phyloP scores from a whole-genome alignment of 2,888 invertebrate genomes.

The Amphipoea lucens region DNA sequence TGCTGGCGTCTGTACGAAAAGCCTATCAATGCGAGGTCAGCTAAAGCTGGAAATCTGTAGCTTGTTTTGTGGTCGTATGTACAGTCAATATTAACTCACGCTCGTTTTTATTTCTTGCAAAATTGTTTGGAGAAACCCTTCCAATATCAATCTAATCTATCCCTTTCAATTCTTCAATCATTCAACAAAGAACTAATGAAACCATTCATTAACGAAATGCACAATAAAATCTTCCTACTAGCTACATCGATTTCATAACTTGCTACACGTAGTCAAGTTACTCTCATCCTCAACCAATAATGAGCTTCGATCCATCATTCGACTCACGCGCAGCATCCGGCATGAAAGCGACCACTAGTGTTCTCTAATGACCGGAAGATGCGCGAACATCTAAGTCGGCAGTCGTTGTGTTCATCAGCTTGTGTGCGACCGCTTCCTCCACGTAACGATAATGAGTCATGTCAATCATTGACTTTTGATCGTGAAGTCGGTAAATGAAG shows the following conservation, averaged over 20 bases:
- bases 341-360: conserved; percentile 47
- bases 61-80: no score
- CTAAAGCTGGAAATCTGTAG: no score
- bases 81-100: neutral
- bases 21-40: no score
- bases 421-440: conserved; percentile 61
- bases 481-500: conserved; percentile 6
- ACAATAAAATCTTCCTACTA: neutral
- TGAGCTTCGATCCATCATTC: conserved; percentile 57
- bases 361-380: conserved; percentile 68
- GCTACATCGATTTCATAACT: conserved; percentile 1
- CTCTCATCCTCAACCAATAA: conserved; percentile 46
- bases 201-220: neutral
- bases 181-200: neutral
- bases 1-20: no score
- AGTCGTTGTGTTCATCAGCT: conserved; percentile 53
- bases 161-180: neutral
- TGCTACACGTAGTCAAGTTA: conserved; percentile 17
- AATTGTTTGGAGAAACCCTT: neutral
- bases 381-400: conserved; percentile 56
- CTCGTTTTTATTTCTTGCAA: neutral
- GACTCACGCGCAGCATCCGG: conserved; percentile 58
- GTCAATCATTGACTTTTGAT: conserved; percentile 55
- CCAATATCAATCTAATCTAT: neutral
- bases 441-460: conserved; percentile 62